Percentiles rank a stretch among this genome's conserved stretches.
phyloP scores from a whole-genome alignment of 2,797 vertebrate genomes.

The Phataginus tricuspis region DNA sequence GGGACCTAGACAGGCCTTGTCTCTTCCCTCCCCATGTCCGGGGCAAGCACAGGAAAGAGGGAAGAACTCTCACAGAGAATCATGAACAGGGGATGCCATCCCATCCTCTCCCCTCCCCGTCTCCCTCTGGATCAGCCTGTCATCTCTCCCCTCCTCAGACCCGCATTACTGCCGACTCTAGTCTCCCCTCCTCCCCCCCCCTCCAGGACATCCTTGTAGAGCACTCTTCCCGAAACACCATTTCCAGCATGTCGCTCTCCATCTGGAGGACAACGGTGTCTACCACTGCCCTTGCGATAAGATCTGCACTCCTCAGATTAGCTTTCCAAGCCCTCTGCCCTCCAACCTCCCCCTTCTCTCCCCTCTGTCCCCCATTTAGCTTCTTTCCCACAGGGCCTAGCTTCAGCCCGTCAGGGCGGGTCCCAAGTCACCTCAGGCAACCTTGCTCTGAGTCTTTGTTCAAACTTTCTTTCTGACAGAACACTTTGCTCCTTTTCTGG shows the following conservation, averaged over 20 bases:
- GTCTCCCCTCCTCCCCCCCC: rapidly evolving
- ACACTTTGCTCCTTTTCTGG: neutral
- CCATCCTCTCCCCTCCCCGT: neutral
- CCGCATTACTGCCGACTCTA: neutral
- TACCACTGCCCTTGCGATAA: neutral
- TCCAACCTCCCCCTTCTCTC: rapidly evolving
- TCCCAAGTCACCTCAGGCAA: neutral
- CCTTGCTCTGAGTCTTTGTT: neutral
- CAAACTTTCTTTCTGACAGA: neutral
- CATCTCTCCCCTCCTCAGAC: neutral
- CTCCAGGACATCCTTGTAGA: neutral
- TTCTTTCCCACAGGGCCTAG: neutral
- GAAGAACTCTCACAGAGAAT: neutral
- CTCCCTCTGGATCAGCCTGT: neutral
- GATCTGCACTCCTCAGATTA: neutral
- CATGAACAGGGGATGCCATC: neutral
- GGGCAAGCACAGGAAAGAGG: neutral
- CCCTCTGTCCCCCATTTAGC: neutral
- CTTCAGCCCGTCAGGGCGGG: neutral
- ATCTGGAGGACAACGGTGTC: neutral
- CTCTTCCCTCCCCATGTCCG: neutral
- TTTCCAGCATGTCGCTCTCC: neutral
- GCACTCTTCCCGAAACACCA: neutral
- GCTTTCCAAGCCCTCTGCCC: neutral
- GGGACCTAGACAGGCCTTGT: neutral